These are phyloP conservation scores for Macrosteles quadrilineatus DNA, from an alignment of 1,140 invertebrate genomes.

Conservation along the genomic window DNA sequence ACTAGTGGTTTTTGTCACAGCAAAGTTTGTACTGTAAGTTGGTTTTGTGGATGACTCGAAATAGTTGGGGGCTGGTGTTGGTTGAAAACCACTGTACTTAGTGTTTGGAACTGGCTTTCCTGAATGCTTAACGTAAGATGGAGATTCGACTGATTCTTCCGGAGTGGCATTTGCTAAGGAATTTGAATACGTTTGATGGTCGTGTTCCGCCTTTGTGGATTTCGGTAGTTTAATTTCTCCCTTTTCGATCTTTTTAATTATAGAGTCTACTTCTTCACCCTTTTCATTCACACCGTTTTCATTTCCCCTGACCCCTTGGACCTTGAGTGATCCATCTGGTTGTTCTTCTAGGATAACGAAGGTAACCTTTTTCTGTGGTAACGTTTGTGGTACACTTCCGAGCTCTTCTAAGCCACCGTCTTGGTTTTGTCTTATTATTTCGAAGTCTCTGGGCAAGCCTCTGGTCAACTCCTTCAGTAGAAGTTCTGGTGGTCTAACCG, in stretches of 20 bases:
- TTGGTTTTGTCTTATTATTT: conserved; percentile 71
- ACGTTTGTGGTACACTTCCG: conserved; percentile 59
- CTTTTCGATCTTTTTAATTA: conserved; percentile 76
- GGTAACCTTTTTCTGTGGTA: conserved; percentile 78
- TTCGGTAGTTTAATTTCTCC: conserved; percentile 78
- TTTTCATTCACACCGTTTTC: conserved; percentile 69
- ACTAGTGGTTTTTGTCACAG: not conserved
- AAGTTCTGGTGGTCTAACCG: conserved; percentile 56
- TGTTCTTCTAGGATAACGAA: conserved; percentile 84
- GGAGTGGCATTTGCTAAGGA: conserved; percentile 31
- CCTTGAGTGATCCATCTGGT: conserved; percentile 77
- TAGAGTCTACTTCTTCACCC: conserved; percentile 70
- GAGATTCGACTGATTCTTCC: conserved; percentile 33
- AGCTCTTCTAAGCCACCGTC: conserved; percentile 71
- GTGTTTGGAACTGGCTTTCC: conserved; percentile 43
- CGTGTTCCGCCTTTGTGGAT: conserved; percentile 48
- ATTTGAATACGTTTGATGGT: conserved; percentile 7
- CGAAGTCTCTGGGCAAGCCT: conserved; percentile 73
- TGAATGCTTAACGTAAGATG: conserved; percentile 42
- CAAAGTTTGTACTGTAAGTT: conserved; percentile 29
- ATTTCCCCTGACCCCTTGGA: conserved; percentile 73
- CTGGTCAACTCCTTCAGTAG: conserved; percentile 74
- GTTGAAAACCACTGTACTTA: conserved; percentile 32
- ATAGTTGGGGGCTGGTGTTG: conserved; percentile 36
- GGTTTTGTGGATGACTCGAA: conserved; percentile 7